Percentiles rank a stretch among this genome's conserved stretches.
These are phyloP conservation scores for Sebastes vulpes DNA, from an alignment of 2,797 vertebrate genomes.

Conservation along the genomic window DNA sequence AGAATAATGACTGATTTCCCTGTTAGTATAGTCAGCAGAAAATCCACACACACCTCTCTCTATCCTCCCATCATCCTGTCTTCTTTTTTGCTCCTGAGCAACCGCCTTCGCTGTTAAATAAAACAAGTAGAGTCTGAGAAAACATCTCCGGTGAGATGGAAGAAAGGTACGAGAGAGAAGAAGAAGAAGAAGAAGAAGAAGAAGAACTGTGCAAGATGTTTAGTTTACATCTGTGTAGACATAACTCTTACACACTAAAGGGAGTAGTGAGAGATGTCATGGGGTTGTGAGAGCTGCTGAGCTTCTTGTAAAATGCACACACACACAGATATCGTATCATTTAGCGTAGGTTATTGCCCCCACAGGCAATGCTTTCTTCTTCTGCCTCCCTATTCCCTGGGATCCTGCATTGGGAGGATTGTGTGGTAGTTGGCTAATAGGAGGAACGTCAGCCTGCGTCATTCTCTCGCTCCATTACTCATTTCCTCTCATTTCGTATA, in stretches of 20 bases:
- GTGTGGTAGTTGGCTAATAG: conserved; percentile 36
- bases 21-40: conserved; percentile 14
- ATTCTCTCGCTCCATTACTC: conserved; percentile 57
- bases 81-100: neutral
- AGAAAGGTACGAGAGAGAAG: conserved; percentile 5
- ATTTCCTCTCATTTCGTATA: conserved; percentile 51
- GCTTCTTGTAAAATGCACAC: conserved; percentile 12
- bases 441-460: conserved; percentile 26
- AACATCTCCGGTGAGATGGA: conserved; percentile 37
- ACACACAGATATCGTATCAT: conserved; percentile 30
- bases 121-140: conserved; percentile 39
- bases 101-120: conserved; percentile 37
- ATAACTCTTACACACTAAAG: conserved; percentile 40
- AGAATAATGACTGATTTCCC: conserved; percentile 18
- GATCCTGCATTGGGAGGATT: conserved; percentile 33
- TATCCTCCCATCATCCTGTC: neutral
- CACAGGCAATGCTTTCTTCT: conserved; percentile 48
- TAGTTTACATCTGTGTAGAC: conserved; percentile 62
- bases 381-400: conserved; percentile 36
- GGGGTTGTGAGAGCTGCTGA: conserved; percentile 34
- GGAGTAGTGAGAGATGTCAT: conserved; percentile 28
- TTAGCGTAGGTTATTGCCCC: conserved; percentile 50
- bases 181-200: neutral
- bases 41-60: neutral
- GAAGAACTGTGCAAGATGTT: conserved; percentile 30